Percentiles rank a stretch among this genome's conserved stretches.
phyloP scores from a whole-genome alignment of 1,140 invertebrate species.

The Drosophila seguyi region DNA sequence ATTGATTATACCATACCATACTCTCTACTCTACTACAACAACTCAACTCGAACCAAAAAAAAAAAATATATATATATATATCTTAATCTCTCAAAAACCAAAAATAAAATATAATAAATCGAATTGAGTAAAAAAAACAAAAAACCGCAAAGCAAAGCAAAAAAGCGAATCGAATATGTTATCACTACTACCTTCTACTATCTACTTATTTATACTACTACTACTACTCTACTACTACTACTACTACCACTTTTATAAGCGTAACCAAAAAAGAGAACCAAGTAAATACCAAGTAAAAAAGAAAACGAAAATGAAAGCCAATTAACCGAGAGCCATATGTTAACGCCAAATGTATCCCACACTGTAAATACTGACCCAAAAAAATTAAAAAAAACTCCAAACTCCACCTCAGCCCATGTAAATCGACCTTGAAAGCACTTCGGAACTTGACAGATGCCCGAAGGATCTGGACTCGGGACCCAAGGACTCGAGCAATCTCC shows the following conservation, averaged over 20 bases:
- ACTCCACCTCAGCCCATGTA: constrained; percentile 29
- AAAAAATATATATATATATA: constrained; percentile 2
- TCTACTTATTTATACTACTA: constrained; percentile 57
- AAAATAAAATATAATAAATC: constrained; percentile 34
- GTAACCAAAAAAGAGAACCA: constrained; percentile 34
- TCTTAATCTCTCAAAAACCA: constrained; percentile 40
- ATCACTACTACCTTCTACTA: constrained; percentile 77
- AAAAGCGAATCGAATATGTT: constrained; percentile 65
- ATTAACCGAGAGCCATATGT: constrained; percentile 33
- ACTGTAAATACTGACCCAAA: constrained; percentile 44
- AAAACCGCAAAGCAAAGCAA: constrained; percentile 49
- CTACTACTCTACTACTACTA: constrained; percentile 46
- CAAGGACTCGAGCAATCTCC: constrained; percentile 10
- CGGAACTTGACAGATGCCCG: constrained; percentile 26
- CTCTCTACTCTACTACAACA: constrained; percentile 53
- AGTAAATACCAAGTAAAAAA: constrained; percentile 17
- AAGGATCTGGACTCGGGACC: constrained; percentile 14
- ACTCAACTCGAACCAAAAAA: constrained; percentile 50
- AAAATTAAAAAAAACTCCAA: neutral
- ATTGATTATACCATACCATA: constrained; percentile 72
- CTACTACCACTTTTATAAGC: constrained; percentile 44
- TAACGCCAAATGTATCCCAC: constrained; percentile 44
- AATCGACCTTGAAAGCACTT: constrained; percentile 24
- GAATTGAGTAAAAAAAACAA: constrained; percentile 35
- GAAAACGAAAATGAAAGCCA: constrained; percentile 41